Evolutionary conservation across 2,113 vertebrate species (phyloP), one percentile per base, ranked within the genome.

Genomic region (Catharus bicknelli): DNA sequence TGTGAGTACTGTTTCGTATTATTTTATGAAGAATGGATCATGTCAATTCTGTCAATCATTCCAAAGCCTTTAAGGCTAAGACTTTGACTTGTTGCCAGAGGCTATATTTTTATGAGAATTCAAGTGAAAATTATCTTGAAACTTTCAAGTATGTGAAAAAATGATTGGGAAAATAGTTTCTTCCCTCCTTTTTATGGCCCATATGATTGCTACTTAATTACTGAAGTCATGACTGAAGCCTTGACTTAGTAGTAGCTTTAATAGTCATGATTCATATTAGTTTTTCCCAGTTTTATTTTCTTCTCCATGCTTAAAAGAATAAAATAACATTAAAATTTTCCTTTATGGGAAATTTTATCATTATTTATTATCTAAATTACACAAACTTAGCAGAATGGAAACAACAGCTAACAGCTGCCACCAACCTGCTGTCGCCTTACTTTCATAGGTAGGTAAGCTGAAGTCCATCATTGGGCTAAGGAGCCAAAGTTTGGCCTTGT

Each of bases 21-120:
- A 85, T 79, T 90, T 85, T 87, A 79, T 48, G 40, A 68, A 79
- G 78, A 90, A 83, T 61, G n/a, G 68, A 73, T 87, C 45, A 53
- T 61, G n/a, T 83, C 54, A 82, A 40, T 90, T 76, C 75, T 93
- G 92, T 76, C 90, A 95, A 93, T 94, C 88, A 95, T 53, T 59
- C 53, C 42, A 57, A 90, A 93, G 42, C 32, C n/a, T 91, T 79
- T 76, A 36, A 69, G 85, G 13, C 22, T 85, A 82, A 80, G 70
- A 81, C 91, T 72, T 9, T 79, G 58, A 68, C 54, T 75, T 90
- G n/a, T 51, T 91, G 88, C 85, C 70, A 84, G 78, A 82, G 57
- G 53, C 57, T 82, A 57, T 90, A 75, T 95, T 94, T 94, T 85
- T 57, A 79, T 26, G 30, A 82, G 66, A 88, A 82, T n/a, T 48